Base-by-base conservation (phyloP, 2,888 invertebrate species). In the Diarsia dahlii region DNA sequence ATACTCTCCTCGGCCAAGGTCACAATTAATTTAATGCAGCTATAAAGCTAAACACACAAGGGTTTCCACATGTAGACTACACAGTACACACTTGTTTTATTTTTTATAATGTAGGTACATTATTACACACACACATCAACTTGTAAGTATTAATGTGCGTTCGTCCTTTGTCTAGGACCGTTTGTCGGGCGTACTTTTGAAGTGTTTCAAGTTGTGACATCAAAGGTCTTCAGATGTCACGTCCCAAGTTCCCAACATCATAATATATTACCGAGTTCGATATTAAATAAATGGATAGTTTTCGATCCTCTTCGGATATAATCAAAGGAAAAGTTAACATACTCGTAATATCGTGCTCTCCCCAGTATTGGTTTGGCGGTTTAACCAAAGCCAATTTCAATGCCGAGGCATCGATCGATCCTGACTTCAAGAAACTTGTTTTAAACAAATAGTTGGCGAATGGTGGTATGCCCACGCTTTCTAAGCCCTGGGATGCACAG, bases 1-100 rank as follows among this genome's bases (percentile, higher is more conserved):
- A 88, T 86, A 86, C 45, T 56, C 73, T 65, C 18, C 76, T 66
- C 50, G 45, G 60, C 63, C 54, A 82, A 85, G 82, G 87, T 87
- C 78, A 82, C 52, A 74, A 75, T 46, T 80, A 87, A 76, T 74
- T 78, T 78, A 69, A 78, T 78, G 77, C 78, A 82, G 71, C 39
- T 67, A 65, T 70, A 71, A 68, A 80, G n/a, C 79, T 48, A 52
- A 45, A 63, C 60, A 46, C 58, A 66, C 63, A 5, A 45, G 10
- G 18, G 54, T 15, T 50, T 13, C 13, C 13, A 54, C 34, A 15
- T 68, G 20, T 54, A 10, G 45, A 52, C 50, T 48, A 68, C 67
- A 65, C 60, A 66, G 39, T 46, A n/a, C 23, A 66, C 34, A 68
- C 23, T 52, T 45, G 12, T 54, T 67, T 82, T 28, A 28, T 77